Percentiles rank a stretch among this genome's conserved stretches.
phyloP scores from a whole-genome alignment of 2,113 vertebrate genomes.

The Leiothrix lutea region DNA sequence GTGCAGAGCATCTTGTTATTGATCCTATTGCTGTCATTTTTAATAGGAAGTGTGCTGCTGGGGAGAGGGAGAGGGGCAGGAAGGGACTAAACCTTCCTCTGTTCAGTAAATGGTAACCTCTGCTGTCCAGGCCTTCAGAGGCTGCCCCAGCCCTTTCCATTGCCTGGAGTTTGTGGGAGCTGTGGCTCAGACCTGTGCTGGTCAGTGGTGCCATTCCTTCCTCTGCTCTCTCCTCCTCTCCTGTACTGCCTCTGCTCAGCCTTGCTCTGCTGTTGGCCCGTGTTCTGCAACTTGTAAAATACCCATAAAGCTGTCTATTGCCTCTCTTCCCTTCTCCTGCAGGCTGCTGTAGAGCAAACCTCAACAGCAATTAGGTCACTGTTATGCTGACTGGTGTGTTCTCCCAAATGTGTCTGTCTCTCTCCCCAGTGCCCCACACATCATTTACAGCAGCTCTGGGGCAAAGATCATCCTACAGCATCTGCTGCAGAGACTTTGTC shows the following conservation, averaged over 20 bases:
- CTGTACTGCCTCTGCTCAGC: neutral
- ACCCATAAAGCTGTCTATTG: neutral
- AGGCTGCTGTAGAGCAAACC: neutral
- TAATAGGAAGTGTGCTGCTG: neutral
- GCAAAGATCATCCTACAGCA: neutral
- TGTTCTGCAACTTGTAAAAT: neutral
- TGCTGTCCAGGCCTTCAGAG: neutral
- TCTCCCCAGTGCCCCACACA: neutral
- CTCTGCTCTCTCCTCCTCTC: neutral
- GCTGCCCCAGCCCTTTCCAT: neutral
- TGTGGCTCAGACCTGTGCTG: rapidly evolving
- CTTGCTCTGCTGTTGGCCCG: neutral
- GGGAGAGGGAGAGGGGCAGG: neutral
- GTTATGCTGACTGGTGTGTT: neutral
- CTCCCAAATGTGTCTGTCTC: neutral
- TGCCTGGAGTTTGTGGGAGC: neutral
- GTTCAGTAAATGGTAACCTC: neutral
- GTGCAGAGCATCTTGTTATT: neutral
- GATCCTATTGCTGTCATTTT: neutral
- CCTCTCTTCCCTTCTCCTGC: neutral
- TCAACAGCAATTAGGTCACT: neutral
- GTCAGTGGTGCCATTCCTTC: neutral
- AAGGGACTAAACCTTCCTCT: neutral
- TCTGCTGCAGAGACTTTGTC: neutral
- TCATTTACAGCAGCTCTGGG: neutral